Conservation (phyloP, 2,113 vertebrate species). For the Lophura nycthemera region DNA sequence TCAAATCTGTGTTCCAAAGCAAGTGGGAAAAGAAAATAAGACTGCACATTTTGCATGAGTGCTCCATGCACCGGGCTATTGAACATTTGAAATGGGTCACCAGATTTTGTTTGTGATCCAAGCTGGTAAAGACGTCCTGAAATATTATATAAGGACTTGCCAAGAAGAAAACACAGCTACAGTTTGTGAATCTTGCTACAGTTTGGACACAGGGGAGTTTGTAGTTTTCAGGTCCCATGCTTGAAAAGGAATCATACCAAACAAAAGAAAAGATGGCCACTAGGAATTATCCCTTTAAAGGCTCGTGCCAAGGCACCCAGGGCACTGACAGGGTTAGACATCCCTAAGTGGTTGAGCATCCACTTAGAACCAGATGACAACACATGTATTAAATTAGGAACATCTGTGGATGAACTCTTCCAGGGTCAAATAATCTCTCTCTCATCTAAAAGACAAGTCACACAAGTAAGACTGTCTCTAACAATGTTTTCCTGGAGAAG, state of each 20-base stretch:
- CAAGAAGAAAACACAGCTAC: background rate
- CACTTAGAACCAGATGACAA: background rate
- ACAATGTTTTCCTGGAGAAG: too few relatives aligned
- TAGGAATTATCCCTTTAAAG: background rate
- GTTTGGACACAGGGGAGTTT: background rate
- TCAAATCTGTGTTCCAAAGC: background rate
- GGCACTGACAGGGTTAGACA: background rate
- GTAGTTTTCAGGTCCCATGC: background rate
- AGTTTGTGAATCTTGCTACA: background rate
- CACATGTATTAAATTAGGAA: background rate
- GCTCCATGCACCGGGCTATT: background rate
- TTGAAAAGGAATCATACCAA: background rate
- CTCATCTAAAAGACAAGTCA: background rate
- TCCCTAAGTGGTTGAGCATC: background rate
- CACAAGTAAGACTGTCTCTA: background rate
- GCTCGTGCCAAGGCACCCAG: background rate
- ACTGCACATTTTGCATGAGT: background rate
- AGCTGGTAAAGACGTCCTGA: conserved; percentile 2
- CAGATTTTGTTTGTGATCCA: background rate
- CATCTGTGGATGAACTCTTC: background rate
- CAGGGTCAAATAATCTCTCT: background rate
- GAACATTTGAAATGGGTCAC: background rate
- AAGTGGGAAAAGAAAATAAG: background rate
- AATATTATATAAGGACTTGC: background rate
- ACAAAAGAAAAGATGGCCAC: background rate